Evolutionary conservation across 2,113 vertebrate species (phyloP).

Genomic region (Dolichallabes microphthalmus): DNA sequence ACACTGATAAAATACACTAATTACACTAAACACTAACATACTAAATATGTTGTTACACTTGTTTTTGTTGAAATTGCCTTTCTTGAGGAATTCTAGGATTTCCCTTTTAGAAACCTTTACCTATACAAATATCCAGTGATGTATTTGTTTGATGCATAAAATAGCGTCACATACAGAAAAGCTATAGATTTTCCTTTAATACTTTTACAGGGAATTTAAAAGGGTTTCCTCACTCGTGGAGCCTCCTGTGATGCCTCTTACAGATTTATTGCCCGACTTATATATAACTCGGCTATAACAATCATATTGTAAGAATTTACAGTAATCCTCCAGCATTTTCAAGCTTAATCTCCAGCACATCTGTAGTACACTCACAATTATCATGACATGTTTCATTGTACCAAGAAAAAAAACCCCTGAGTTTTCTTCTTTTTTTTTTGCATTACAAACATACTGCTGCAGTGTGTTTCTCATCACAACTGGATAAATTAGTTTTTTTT

Average conservation of each 20-base stretch:
- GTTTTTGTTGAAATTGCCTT: not conserved
- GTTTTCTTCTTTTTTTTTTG: not conserved
- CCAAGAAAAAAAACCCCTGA: not conserved
- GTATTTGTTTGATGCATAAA: too few species aligned
- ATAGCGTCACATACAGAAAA: not conserved
- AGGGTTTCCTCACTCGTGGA: not conserved
- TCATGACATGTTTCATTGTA: not conserved
- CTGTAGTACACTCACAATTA: not conserved
- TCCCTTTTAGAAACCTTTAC: not conserved
- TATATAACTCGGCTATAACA: not conserved
- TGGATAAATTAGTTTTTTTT: not conserved
- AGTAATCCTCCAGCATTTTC: not conserved
- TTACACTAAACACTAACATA: not conserved
- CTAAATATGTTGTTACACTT: too few species aligned
- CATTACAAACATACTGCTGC: not conserved
- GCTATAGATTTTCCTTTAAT: too few species aligned
- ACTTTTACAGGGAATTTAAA: not conserved
- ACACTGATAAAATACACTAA: not conserved
- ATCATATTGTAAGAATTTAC: not conserved
- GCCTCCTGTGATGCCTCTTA: not conserved
- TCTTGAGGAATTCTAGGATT: not conserved
- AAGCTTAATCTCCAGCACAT: not conserved
- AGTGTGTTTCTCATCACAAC: constrained; percentile 1
- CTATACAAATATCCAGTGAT: not conserved
- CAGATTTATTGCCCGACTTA: not conserved